Evolutionary conservation across 2,888 invertebrate species (phyloP), one percentile per base, ranked within the genome.

Genomic region (Nemoura dubitans): DNA sequence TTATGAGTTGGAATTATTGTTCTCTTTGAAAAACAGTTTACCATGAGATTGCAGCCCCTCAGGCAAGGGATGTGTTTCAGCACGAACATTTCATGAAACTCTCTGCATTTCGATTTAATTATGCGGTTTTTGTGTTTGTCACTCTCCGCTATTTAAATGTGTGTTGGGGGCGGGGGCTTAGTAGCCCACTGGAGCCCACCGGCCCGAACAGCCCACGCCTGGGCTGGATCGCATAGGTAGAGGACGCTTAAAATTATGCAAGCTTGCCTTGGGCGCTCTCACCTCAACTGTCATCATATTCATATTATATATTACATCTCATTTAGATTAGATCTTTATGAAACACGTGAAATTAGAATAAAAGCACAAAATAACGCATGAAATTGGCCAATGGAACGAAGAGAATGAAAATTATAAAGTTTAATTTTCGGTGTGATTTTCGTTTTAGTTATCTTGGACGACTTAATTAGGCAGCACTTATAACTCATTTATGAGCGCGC

Each of bases 331-430:
- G 28, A 84, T 84, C 84, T 84, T 26, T 59, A 27, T 6, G 10
- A 36, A 26, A 84, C 84, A 81, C 14, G 26, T 30, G 76, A 84
- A 84, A 84, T 84, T 84, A 76, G 84, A 84, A 84, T 84, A 84
- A 76, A 84, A 76, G 76, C 21, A 83, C 42, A 42, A 76, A 84
- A 76, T 27, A 76, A 30, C 16, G 10, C 27, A 84, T 43, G 16
- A 76, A 76, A 28, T 76, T 29, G 59, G 27, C 84, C 84, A 84
- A 84, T 84, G 27, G 84, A 0, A 76, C 14, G n/a, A 76, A 28
- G 76, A 25, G 21, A 28, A 76, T 26, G 7, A 59, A 26, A 84
- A 84, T 84, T 84, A 84, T 76, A 76, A 59, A 59, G 25, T 6
- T 76, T 84, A 76, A 84, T 84, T 84, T 81, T 84, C 5, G n/a